These are phyloP conservation scores for Arothron firmamentum DNA, from an alignment of 2,113 vertebrate genomes.

Conservation along the genomic window DNA sequence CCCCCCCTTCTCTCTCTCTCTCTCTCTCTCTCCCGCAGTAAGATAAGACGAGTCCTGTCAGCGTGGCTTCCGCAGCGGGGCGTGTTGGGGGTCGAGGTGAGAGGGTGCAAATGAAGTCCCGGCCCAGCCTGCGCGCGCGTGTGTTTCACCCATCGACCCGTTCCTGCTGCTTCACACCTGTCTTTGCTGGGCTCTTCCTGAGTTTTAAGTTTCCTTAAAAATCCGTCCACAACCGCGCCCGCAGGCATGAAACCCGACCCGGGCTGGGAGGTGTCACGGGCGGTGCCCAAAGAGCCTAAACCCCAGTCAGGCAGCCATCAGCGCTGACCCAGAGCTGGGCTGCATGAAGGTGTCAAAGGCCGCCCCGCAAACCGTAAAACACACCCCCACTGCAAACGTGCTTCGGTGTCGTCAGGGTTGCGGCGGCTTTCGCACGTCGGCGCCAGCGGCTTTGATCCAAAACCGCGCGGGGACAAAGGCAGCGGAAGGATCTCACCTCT, in stretches of 20 bases:
- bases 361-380: constrained; percentile 16
- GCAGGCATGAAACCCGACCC: no score
- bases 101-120: constrained; percentile 2
- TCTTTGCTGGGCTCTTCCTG: no score
- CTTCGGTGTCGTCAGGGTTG: constrained; percentile 4
- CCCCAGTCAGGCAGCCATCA: constrained; percentile 23
- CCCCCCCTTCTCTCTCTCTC: no score
- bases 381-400: constrained; percentile 1
- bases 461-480: constrained; percentile 9
- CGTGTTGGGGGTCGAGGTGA: constrained; percentile 3
- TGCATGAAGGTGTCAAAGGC: constrained; percentile 31
- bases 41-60: constrained; percentile 46
- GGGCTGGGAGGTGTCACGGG: no score
- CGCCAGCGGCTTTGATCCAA: constrained; percentile 31
- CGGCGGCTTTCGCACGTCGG: constrained; percentile 26
- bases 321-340: constrained; percentile 14
- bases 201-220: no score
- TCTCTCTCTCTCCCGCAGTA: constrained; percentile 40
- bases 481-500: constrained; percentile 23
- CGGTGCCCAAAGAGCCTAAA: background rate
- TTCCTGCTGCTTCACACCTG: no score
- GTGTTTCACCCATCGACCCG: no score
- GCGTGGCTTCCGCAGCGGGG: constrained; percentile 20
- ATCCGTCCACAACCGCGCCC: no score
- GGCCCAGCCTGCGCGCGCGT: no score